These are phyloP conservation scores for Nemotelus nigrinus DNA, from an alignment of 2,888 invertebrate species.

Conservation along the genomic window DNA sequence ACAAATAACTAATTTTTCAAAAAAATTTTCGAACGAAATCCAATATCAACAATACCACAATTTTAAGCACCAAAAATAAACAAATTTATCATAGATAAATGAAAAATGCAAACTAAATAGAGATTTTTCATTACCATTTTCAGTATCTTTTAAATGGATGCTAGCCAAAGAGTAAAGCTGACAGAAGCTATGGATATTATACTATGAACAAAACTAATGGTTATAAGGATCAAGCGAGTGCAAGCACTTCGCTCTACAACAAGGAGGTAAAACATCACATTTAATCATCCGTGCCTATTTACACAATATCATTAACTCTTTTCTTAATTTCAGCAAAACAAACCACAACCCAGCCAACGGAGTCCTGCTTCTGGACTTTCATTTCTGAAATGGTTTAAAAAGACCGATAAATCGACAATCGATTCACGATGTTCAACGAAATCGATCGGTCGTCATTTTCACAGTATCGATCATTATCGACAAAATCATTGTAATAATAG, in stretches of 20 bases:
- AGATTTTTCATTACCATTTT: too few relatives aligned
- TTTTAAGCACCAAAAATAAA: too few relatives aligned
- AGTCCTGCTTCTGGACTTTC: constrained; percentile 61
- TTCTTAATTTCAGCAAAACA: constrained; percentile 34
- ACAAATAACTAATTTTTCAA: too few relatives aligned
- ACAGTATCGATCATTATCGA: neutral
- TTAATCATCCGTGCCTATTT: neutral
- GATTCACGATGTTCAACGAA: constrained; percentile 43
- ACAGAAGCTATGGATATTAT: constrained; percentile 23
- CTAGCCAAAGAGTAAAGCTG: neutral
- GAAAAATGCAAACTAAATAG: too few relatives aligned
- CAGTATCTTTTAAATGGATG: neutral
- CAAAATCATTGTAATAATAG: constrained; percentile 46
- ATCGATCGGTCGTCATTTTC: constrained; percentile 39
- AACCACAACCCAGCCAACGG: constrained; percentile 54
- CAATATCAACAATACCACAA: too few relatives aligned
- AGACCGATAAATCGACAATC: constrained; percentile 57
- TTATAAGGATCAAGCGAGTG: constrained; percentile 48
- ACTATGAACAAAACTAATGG: constrained; percentile 51
- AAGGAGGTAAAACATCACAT: constrained; percentile 42
- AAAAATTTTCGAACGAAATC: too few relatives aligned
- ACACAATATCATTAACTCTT: neutral
- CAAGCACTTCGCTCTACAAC: constrained; percentile 51
- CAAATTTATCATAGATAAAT: too few relatives aligned
- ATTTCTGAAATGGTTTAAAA: constrained; percentile 78